A percentile compares a stretch with the other conserved stretches of the same genome.
Conservation (phyloP, 2,113 vertebrate species). For the Labeo catla region DNA sequence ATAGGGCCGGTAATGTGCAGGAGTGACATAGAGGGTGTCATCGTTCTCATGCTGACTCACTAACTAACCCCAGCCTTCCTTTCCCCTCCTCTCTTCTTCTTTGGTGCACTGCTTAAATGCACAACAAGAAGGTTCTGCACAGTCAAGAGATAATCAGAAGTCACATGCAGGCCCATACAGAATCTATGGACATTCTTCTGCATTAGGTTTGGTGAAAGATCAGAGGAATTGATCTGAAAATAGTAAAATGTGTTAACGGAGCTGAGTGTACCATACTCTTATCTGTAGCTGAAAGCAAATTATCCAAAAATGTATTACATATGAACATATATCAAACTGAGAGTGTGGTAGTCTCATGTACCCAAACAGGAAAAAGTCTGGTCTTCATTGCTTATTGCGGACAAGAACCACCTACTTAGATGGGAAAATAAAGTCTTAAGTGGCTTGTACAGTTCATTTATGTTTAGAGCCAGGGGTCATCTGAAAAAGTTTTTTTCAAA, state of each 20-base stretch:
- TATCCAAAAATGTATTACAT: not conserved
- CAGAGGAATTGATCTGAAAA: not conserved
- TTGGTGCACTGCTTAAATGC: conserved; percentile 20
- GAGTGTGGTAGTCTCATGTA: not conserved
- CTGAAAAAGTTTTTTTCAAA: not conserved
- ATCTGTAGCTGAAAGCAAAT: not conserved
- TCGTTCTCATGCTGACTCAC: conserved; percentile 65
- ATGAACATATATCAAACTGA: not conserved
- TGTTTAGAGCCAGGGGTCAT: not conserved
- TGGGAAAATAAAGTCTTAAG: not conserved
- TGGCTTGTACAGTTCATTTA: not conserved
- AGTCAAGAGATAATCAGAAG: conserved; percentile 29
- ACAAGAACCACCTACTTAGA: not conserved
- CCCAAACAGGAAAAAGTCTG: not conserved
- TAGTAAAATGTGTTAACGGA: not conserved
- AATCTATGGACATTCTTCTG: not conserved
- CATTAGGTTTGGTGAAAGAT: not conserved
- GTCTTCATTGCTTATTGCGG: not conserved
- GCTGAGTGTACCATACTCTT: not conserved
- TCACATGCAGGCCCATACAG: conserved; percentile 21
- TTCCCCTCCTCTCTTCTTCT: conserved; percentile 32
- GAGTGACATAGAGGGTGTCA: conserved; percentile 47
- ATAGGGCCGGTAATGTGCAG: conserved; percentile 27
- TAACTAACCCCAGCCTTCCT: conserved; percentile 64
- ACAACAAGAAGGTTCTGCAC: conserved; percentile 51